Conservation (phyloP, 2,113 vertebrate genomes). For the Dicentrarchus labrax region DNA sequence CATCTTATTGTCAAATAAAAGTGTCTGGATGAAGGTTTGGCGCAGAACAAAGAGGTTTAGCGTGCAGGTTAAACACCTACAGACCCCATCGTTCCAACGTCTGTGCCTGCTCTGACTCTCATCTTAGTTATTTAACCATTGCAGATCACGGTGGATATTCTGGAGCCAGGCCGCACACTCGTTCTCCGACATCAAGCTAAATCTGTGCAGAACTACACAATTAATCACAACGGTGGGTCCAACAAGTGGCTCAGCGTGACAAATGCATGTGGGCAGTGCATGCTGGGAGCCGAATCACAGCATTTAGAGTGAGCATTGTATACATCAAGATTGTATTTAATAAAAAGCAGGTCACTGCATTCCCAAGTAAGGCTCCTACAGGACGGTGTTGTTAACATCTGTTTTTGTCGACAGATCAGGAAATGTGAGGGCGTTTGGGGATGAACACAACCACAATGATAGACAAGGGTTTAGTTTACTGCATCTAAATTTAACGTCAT, state of each 20-base stretch:
- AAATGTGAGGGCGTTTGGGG: conserved; percentile 52
- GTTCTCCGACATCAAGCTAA: conserved; percentile 54
- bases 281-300: conserved; percentile 42
- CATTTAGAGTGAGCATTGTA: conserved; percentile 42
- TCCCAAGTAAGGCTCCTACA: conserved; percentile 21
- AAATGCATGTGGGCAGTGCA: conserved; percentile 60
- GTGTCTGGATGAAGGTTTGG: conserved; percentile 72
- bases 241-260: conserved; percentile 62
- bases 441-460: conserved; percentile 57
- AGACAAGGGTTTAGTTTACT: conserved; percentile 49
- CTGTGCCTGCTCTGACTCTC: conserved; percentile 20
- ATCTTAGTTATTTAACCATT: conserved; percentile 49
- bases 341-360: conserved; percentile 35
- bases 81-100: neutral
- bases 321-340: conserved; percentile 45
- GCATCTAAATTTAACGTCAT: conserved; percentile 57
- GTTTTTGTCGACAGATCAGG: conserved; percentile 45
- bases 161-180: conserved; percentile 12
- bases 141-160: conserved; percentile 23
- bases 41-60: conserved; percentile 72
- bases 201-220: conserved; percentile 42
- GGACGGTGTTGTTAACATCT: conserved; percentile 41
- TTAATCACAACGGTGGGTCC: conserved; percentile 66
- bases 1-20: conserved; percentile 77
- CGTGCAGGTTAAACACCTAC: conserved; percentile 49